Evolutionary conservation across 2,113 vertebrate species (phyloP).

Genomic region (Narcine bancroftii): DNA sequence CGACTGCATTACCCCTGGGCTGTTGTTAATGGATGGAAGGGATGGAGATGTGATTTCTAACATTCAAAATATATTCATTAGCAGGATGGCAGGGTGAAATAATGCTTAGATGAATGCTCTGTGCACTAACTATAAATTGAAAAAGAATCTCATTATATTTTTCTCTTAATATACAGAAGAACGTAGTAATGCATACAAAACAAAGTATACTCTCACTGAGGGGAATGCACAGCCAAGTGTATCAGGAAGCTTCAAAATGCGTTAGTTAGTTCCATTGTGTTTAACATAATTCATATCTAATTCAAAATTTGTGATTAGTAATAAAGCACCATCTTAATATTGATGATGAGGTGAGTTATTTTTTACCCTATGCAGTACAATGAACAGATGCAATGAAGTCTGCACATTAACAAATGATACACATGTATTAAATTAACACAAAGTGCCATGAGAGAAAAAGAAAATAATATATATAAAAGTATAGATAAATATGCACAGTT

Average conservation of each 20-base stretch:
- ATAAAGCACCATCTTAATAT: too few species aligned
- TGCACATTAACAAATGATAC: too few species aligned
- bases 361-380: too few species aligned
- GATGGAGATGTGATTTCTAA: slow-evolving; percentile 41
- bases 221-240: neutral
- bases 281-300: neutral
- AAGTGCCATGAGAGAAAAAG: too few species aligned
- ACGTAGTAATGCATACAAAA: slow-evolving; percentile 18
- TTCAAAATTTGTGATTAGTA: neutral
- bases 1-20: slow-evolving; percentile 12
- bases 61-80: slow-evolving; percentile 43
- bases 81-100: slow-evolving; percentile 38
- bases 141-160: slow-evolving; percentile 20
- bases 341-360: too few species aligned
- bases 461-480: too few species aligned
- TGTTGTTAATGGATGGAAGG: slow-evolving; percentile 43
- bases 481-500: too few species aligned
- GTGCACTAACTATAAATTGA: slow-evolving; percentile 25
- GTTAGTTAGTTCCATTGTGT: neutral
- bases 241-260: neutral
- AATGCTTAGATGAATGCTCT: slow-evolving; percentile 22
- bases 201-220: neutral
- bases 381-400: too few species aligned
- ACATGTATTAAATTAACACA: too few species aligned
- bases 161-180: neutral